phyloP scores from a whole-genome alignment of 1,140 invertebrate genomes.

The Aricia agestis region DNA sequence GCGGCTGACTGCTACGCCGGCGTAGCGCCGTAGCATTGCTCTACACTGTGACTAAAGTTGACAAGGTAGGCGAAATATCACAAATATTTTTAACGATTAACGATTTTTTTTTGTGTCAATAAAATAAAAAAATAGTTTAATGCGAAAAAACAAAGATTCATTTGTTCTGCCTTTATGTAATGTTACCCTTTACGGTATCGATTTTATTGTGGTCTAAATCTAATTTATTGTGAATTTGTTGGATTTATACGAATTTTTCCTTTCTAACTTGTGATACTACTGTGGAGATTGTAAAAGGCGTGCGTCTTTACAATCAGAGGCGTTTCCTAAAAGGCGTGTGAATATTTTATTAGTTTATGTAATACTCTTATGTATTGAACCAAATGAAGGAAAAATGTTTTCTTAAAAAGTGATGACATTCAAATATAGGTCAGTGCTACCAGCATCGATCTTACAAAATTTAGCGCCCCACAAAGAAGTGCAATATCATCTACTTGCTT shows the following conservation, averaged over 20 bases:
- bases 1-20: constrained; percentile 56
- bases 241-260: background rate
- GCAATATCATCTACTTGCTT: no score
- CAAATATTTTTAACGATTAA: background rate
- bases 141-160: background rate
- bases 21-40: constrained; percentile 44
- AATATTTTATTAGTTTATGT: background rate
- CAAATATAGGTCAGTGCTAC: background rate
- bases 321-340: background rate
- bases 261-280: background rate
- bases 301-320: background rate
- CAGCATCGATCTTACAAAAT: background rate
- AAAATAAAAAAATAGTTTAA: background rate
- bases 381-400: background rate
- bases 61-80: constrained; percentile 26
- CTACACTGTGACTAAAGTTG: constrained; percentile 42
- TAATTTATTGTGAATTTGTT: background rate
- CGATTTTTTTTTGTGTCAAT: background rate
- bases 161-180: constrained; percentile 1
- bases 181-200: constrained; percentile 16
- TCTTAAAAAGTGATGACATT: background rate
- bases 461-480: no score
- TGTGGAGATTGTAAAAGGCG: background rate
- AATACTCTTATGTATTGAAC: background rate
- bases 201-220: constrained; percentile 12